A percentile compares a stretch with the other conserved stretches of the same genome.
Evolutionary conservation across 2,113 vertebrate genomes (phyloP).

Genomic region (Ammodytes dubius): DNA sequence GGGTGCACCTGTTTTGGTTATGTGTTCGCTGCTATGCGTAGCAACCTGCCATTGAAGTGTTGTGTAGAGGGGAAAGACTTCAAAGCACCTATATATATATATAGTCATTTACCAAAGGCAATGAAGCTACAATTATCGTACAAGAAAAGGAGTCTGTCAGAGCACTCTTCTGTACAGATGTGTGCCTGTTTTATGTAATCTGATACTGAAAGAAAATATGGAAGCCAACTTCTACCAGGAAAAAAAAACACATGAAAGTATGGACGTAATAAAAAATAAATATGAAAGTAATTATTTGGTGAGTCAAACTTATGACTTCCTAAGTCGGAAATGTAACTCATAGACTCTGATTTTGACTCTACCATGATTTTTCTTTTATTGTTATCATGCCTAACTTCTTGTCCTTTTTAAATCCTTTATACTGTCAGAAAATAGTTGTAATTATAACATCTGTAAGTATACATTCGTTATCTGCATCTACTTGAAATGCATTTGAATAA

Average conservation of each 20-base stretch:
- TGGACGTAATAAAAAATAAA: neutral
- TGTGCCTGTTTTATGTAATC: neutral
- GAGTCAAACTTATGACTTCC: neutral
- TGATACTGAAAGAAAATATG: neutral
- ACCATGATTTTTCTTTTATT: neutral
- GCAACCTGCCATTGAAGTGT: neutral
- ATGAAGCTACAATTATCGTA: neutral
- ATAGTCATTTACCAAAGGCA: no score
- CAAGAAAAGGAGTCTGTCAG: neutral
- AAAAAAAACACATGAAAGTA: neutral
- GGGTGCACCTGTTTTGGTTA: conserved; percentile 1
- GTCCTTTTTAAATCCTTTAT: neutral
- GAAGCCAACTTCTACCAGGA: neutral
- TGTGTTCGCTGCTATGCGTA: neutral
- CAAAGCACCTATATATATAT: no score
- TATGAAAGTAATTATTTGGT: neutral
- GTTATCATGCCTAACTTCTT: neutral
- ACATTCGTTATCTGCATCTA: neutral
- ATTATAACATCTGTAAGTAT: neutral
- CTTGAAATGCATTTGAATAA: neutral
- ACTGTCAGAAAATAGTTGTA: neutral
- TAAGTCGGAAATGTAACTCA: neutral
- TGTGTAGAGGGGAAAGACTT: conserved; percentile 2
- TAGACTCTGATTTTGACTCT: neutral
- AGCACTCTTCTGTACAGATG: neutral